Evolutionary conservation across 35 echinoderm and acorn worm species (phyloP).

Genomic region (Lytechinus variegatus): DNA sequence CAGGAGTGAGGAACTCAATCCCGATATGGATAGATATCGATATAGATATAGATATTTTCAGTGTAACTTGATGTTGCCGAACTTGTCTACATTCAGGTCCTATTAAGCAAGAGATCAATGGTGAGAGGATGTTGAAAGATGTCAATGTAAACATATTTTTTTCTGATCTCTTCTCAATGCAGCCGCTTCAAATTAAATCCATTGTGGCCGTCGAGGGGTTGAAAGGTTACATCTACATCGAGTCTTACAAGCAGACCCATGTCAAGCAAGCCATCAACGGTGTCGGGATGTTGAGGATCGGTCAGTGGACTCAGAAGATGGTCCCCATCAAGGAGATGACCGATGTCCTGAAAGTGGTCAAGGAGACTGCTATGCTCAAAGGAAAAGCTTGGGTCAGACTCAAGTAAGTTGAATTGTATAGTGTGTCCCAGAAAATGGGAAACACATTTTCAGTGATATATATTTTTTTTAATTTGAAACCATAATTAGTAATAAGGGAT

Average conservation of each 20-base stretch:
- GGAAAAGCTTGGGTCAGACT: conserved; percentile 90
- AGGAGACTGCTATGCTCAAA: conserved; percentile 78
- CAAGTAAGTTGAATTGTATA: conserved; percentile 66
- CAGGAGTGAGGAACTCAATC: too few species aligned
- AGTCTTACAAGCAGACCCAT: conserved; percentile 98
- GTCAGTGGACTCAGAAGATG: conserved; percentile 93
- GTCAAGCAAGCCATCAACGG: conserved; percentile 95
- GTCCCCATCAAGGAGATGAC: conserved; percentile 99
- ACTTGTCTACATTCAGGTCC: conserved; percentile 71
- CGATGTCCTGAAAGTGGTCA: conserved; percentile 86
- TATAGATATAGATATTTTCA: too few species aligned
- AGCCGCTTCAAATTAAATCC: conserved; percentile 99
- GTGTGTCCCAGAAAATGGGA: too few species aligned
- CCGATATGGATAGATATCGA: too few species aligned
- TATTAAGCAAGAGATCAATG: conserved; percentile 93
- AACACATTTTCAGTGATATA: too few species aligned
- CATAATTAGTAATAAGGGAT: too few species aligned
- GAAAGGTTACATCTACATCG: conserved; percentile 93
- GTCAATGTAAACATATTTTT: too few species aligned
- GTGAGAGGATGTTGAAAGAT: conserved; percentile 68
- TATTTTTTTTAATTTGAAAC: too few species aligned
- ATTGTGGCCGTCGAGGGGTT: conserved; percentile 87
- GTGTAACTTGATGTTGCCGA: too few species aligned
- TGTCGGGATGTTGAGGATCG: conserved; percentile 80
- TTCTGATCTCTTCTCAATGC: background rate